These are phyloP conservation scores for Pollicipes pollicipes DNA, from an alignment of 1,140 invertebrate genomes.

Conservation along the genomic window DNA sequence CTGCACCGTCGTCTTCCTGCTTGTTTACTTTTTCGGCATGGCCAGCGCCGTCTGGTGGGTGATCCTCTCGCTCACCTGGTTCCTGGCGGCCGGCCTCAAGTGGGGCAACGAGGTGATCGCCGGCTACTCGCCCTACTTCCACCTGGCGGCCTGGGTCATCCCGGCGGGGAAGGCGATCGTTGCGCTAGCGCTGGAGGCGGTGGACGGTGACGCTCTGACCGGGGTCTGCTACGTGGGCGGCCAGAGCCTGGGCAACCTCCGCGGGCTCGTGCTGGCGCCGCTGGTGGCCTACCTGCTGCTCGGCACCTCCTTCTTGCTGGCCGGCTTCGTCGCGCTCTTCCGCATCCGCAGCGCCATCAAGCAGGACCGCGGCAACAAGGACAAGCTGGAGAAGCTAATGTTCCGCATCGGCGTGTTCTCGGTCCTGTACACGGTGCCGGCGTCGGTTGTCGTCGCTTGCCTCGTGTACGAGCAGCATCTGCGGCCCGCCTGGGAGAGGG, in stretches of 20 bases:
- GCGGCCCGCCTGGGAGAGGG: constrained; percentile 18
- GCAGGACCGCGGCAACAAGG: constrained; percentile 22
- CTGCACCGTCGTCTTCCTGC: constrained; percentile 68
- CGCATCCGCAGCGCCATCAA: constrained; percentile 27
- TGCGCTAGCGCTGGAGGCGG: constrained; percentile 56
- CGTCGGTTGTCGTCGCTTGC: constrained; percentile 86
- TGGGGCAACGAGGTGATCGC: constrained; percentile 94
- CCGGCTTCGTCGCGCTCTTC: constrained; percentile 27
- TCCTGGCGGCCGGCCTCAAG: constrained; percentile 78
- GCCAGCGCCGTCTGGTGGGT: constrained; percentile 88
- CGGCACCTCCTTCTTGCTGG: constrained; percentile 75
- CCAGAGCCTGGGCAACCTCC: constrained; percentile 58
- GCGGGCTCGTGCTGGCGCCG: constrained; percentile 74
- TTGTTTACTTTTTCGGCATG: constrained; percentile 88
- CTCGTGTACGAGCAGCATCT: constrained; percentile 80
- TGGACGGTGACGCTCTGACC: constrained; percentile 49
- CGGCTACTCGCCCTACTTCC: constrained; percentile 82
- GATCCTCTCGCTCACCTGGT: constrained; percentile 83
- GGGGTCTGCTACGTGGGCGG: constrained; percentile 43
- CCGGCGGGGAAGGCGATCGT: constrained; percentile 70
- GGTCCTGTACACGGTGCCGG: constrained; percentile 87
- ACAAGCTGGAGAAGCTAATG: constrained; percentile 31
- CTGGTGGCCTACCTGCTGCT: constrained; percentile 82
- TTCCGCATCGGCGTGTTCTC: constrained; percentile 29
- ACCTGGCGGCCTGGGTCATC: constrained; percentile 72